Base-by-base conservation (phyloP, 2,797 vertebrate genomes). In the Perodicticus potto region DNA sequence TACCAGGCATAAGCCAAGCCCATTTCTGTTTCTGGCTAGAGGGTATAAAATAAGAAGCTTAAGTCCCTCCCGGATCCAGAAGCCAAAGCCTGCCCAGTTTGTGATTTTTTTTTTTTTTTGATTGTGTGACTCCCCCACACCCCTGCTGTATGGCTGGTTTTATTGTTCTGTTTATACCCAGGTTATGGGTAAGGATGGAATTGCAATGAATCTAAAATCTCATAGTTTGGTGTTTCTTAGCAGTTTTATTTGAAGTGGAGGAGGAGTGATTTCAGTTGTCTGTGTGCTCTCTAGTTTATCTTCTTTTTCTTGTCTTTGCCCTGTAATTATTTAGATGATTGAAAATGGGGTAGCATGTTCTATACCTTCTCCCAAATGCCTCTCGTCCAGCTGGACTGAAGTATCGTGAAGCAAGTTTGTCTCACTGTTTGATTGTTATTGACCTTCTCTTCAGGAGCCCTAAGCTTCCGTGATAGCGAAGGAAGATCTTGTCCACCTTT, bases 101-200 rank as follows among this genome's bases (percentile, higher is more conserved):
- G 63, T 45, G 22, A 43, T 91, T 84, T 87, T n/a, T 53, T 53
- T 53, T 91, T 80, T 87, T n/a, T 89, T 87, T 11, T 7, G n/a
- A 23, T 34, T 29, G 63, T 0, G 0, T 34, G 40, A 20, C 23
- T 63, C 11, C 37, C 37, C 65, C 1, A 0, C 65, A n/a, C 32
- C 17, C n/a, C 7, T 34, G 29, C 34, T 87, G 1, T 40, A 61
- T 74, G 11, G 80, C 67, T 10, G 3, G 3, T 76, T 86, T 59
- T 67, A 20, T 86, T 65, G 43, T 53, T 74, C 77, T 86, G 14
- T 86, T 72, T 57, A 61, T 43, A 57, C 49, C 37, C 27, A 73
- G 78, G 32, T 93, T 70, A 34, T 29, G 70, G 34, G 19, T 43
- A 63, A 53, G n/a, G 12, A 19, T 49, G 43, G 37, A 70, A 40